A percentile compares a stretch with the other conserved stretches of the same genome.
phyloP scores from a whole-genome alignment of 2,888 invertebrate species.

The Amphipyra tragopoginis region DNA sequence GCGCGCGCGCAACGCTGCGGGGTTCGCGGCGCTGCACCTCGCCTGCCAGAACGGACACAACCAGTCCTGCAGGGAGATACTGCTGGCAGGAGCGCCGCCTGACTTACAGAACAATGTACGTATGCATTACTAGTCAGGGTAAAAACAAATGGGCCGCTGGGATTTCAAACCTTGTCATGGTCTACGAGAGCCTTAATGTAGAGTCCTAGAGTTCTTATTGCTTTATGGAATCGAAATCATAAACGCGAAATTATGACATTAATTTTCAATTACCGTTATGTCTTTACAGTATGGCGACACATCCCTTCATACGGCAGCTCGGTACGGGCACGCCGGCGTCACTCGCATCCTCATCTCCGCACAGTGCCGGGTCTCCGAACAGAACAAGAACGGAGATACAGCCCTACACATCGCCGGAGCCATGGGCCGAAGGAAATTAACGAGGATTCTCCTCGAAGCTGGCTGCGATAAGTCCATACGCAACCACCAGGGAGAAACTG shows the following conservation, averaged over 20 bases:
- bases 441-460: constrained; percentile 96
- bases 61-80: constrained; percentile 96
- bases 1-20: constrained; percentile 94
- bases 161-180: too few relatives aligned
- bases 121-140: neutral
- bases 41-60: constrained; percentile 99
- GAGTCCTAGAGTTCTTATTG: too few relatives aligned
- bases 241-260: too few relatives aligned
- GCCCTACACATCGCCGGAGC: constrained; percentile 98
- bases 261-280: neutral
- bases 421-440: constrained; percentile 97
- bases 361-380: constrained; percentile 95
- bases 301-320: constrained; percentile 97
- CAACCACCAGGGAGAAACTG: constrained; percentile 97
- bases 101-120: constrained; percentile 97
- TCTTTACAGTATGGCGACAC: constrained; percentile 96
- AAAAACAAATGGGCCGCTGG: too few relatives aligned
- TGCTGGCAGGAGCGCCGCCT: constrained; percentile 96
- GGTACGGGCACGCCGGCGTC: constrained; percentile 99
- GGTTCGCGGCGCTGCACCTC: constrained; percentile 98
- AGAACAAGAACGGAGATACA: constrained; percentile 99
- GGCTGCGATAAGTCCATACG: constrained; percentile 92
- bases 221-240: too few relatives aligned
- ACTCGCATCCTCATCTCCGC: constrained; percentile 98
- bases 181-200: too few relatives aligned